Conservation (phyloP, 2,113 vertebrate species). For the Eudorcas thomsonii region DNA sequence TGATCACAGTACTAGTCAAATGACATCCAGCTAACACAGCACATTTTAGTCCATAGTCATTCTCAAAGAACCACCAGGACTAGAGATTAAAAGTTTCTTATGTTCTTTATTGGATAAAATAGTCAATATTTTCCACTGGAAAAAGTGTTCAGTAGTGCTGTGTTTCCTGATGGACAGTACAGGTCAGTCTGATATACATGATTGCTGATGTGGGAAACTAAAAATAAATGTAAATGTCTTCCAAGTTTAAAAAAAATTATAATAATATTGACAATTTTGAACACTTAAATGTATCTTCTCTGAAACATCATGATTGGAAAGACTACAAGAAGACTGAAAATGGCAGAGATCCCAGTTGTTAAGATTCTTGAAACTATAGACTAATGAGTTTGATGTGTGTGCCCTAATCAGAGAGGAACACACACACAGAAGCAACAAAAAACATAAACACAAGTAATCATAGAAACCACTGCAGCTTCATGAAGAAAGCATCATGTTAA, state of each 20-base stretch:
- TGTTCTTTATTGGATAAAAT: too few relatives aligned
- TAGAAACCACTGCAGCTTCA: neutral
- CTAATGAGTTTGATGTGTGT: neutral
- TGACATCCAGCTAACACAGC: too few relatives aligned
- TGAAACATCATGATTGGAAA: neutral
- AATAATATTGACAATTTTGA: neutral
- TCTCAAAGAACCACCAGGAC: too few relatives aligned
- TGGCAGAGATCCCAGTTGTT: neutral
- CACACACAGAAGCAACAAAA: neutral
- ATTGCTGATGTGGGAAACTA: neutral
- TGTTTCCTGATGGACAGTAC: too few relatives aligned
- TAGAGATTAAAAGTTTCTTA: too few relatives aligned
- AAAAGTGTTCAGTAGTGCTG: too few relatives aligned
- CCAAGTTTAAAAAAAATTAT: neutral
- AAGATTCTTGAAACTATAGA: neutral
- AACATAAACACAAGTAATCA: neutral
- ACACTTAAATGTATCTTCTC: neutral
- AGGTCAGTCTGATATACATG: neutral
- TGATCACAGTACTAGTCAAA: too few relatives aligned
- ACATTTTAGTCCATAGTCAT: too few relatives aligned
- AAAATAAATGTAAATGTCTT: neutral
- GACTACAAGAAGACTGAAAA: neutral
- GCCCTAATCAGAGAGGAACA: neutral
- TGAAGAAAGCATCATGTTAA: neutral
- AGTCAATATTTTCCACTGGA: too few relatives aligned